Percentiles rank a stretch among this genome's conserved stretches.
These are phyloP conservation scores for Beaufortia kweichowensis DNA, from an alignment of 2,113 vertebrate genomes.

Conservation along the genomic window DNA sequence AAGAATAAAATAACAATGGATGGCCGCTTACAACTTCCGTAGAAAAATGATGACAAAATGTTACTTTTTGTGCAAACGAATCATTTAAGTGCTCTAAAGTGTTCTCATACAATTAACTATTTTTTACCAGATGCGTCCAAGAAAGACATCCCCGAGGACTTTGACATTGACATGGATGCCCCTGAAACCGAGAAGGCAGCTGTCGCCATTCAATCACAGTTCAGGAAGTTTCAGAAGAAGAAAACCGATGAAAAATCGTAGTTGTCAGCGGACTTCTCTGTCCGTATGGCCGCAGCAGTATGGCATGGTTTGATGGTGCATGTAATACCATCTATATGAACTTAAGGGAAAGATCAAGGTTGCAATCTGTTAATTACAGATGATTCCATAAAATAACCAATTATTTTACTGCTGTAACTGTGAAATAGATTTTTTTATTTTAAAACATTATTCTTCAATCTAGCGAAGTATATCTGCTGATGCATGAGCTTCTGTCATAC, in stretches of 20 bases:
- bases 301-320: slow-evolving; percentile 67
- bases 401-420: slow-evolving; percentile 64
- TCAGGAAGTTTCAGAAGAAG: slow-evolving; percentile 93
- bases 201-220: slow-evolving; percentile 88
- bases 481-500: not conserved
- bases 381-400: slow-evolving; percentile 64
- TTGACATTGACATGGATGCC: slow-evolving; percentile 87
- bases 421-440: slow-evolving; percentile 54
- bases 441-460: slow-evolving; percentile 53
- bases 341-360: slow-evolving; percentile 59
- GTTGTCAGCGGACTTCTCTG: slow-evolving; percentile 56
- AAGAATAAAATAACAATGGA: too few species aligned
- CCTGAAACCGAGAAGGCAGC: slow-evolving; percentile 81
- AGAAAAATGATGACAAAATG: not conserved
- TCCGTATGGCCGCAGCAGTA: slow-evolving; percentile 31
- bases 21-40: too few species aligned
- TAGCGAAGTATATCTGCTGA: slow-evolving; percentile 14
- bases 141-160: slow-evolving; percentile 83
- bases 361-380: slow-evolving; percentile 68
- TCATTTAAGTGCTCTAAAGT: not conserved
- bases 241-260: slow-evolving; percentile 79
- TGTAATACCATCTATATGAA: slow-evolving; percentile 70
- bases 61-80: not conserved
- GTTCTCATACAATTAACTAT: not conserved
- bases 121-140: slow-evolving; percentile 82